Percentiles rank a stretch among this genome's conserved stretches.
Evolutionary conservation across 2,113 vertebrate species (phyloP).

Genomic region (Machaerirhynchus nigripectus): DNA sequence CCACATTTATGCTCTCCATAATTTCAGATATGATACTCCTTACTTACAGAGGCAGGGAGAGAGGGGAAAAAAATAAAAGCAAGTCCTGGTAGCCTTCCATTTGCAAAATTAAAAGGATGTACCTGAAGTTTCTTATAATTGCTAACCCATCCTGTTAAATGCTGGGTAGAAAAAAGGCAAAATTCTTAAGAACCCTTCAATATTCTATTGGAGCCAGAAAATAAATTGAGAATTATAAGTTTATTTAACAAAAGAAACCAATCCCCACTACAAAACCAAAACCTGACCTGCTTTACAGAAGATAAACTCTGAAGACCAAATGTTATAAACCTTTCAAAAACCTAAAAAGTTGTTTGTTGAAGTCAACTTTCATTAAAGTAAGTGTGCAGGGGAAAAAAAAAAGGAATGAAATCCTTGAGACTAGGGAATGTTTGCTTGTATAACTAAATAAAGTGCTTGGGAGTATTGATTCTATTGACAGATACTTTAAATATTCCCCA

Average conservation of each 20-base stretch:
- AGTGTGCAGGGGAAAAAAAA: not conserved
- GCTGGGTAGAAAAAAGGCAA: not conserved
- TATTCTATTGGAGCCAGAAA: not conserved
- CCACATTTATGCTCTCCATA: slow-evolving; percentile 65
- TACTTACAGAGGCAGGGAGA: not conserved
- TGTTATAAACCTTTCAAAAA: not conserved
- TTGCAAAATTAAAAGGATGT: not conserved
- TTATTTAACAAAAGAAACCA: not conserved
- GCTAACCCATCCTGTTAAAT: not conserved
- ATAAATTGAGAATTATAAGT: not conserved
- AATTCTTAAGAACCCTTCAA: not conserved
- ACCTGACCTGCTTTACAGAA: not conserved
- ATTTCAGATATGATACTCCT: slow-evolving; percentile 50
- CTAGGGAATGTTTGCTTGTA: not conserved
- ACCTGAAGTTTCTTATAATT: not conserved
- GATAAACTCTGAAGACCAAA: not conserved
- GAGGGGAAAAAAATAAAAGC: not conserved
- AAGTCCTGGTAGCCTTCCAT: not conserved
- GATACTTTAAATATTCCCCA: not conserved
- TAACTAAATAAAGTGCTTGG: not conserved
- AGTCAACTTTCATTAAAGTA: not conserved
- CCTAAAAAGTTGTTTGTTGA: not conserved
- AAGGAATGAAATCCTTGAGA: not conserved
- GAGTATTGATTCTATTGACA: not conserved
- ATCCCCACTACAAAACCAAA: not conserved